Evolutionary conservation across 2,888 invertebrate genomes (phyloP).

Genomic region (Chamaedrilus cognettii): DNA sequence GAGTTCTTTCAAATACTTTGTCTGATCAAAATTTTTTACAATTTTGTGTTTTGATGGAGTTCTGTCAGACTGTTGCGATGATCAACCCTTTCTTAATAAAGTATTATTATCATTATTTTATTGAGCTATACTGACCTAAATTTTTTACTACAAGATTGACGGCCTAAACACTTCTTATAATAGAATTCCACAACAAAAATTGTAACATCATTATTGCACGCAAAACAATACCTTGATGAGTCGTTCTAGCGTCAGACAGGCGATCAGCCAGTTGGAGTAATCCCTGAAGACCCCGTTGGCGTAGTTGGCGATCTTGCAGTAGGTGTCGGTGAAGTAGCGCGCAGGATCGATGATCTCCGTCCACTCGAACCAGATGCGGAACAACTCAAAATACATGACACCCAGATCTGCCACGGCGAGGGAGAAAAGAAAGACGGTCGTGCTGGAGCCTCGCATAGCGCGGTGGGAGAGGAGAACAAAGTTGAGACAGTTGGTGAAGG

Average conservation of each 20-base stretch:
- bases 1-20: no score
- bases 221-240: conserved; percentile 32
- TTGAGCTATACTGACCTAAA: no score
- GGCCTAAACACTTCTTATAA: no score
- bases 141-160: no score
- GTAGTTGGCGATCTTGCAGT: conserved; percentile 34
- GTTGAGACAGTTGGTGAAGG: conserved; percentile 34
- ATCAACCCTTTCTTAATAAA: no score
- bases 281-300: conserved; percentile 29
- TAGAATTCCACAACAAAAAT: no score
- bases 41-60: no score
- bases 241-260: conserved; percentile 32
- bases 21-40: no score
- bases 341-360: conserved; percentile 23
- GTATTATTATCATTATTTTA: no score
- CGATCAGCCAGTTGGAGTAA: conserved; percentile 35
- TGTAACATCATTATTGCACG: no score
- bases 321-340: conserved; percentile 29
- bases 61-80: no score
- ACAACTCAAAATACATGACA: conserved; percentile 35
- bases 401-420: conserved; percentile 33
- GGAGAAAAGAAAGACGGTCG: conserved; percentile 30
- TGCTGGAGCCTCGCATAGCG: conserved; percentile 31
- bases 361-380: conserved; percentile 36
- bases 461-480: conserved; percentile 25